These are phyloP conservation scores for Diadumene lineata DNA, from an alignment of 92 coral and sea anemone species.

Conservation along the genomic window DNA sequence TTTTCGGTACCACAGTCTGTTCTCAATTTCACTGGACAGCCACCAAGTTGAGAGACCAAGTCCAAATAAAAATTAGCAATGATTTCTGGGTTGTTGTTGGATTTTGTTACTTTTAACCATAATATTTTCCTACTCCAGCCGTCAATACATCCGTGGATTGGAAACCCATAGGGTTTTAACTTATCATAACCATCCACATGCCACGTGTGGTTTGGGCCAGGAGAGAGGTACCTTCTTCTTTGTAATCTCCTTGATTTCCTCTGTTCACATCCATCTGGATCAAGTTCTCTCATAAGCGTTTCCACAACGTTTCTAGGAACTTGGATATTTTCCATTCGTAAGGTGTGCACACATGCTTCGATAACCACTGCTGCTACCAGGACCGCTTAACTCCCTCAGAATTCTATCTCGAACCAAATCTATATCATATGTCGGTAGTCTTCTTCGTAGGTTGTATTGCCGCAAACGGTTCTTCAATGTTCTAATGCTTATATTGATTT, in stretches of 20 bases:
- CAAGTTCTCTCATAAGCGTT: constrained; percentile 22
- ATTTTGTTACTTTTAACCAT: constrained; percentile 45
- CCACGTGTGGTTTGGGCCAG: constrained; percentile 50
- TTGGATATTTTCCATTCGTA: constrained; percentile 36
- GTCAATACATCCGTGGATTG: constrained; percentile 56
- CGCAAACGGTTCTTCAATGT: background rate
- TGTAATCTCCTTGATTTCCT: background rate
- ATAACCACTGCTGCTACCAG: constrained; percentile 39
- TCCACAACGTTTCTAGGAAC: constrained; percentile 43
- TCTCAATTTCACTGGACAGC: constrained; percentile 42
- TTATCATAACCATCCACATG: constrained; percentile 56
- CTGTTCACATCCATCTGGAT: background rate
- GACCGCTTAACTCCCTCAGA: background rate
- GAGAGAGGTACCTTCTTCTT: constrained; percentile 37
- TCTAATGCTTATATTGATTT: background rate
- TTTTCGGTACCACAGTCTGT: constrained; percentile 46
- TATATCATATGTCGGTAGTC: background rate
- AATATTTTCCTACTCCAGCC: constrained; percentile 49
- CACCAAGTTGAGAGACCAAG: constrained; percentile 34
- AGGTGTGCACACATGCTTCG: constrained; percentile 55
- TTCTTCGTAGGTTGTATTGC: background rate
- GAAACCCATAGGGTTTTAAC: constrained; percentile 31
- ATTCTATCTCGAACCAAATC: background rate
- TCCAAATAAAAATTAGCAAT: constrained; percentile 44
- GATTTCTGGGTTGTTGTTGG: constrained; percentile 53